A percentile compares a stretch with the other conserved stretches of the same genome.
phyloP scores from a whole-genome alignment of 2,113 vertebrate genomes.

The Choloepus hoffmanni region DNA sequence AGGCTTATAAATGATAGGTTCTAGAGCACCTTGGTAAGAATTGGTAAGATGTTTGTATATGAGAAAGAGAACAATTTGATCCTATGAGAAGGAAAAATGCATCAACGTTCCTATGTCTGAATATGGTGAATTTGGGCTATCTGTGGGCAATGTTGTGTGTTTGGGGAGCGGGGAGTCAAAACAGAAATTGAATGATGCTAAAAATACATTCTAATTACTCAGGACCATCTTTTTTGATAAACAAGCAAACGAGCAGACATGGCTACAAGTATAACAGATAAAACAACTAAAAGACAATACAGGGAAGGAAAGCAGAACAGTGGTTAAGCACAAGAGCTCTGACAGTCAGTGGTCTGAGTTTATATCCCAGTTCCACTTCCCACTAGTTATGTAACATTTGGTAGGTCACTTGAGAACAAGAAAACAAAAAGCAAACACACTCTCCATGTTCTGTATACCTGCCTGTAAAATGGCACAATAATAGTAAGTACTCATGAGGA shows the following conservation, averaged over 20 bases:
- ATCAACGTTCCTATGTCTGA: not conserved
- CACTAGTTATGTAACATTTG: not conserved
- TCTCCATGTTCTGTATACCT: not conserved
- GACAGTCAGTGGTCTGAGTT: not conserved
- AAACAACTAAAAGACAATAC: not conserved
- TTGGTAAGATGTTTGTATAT: not conserved
- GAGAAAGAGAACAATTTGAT: conserved; percentile 17
- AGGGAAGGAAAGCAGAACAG: not conserved
- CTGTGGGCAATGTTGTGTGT: not conserved
- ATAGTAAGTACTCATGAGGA: not conserved
- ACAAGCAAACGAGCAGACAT: not conserved
- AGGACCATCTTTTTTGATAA: not conserved
- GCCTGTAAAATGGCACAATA: not conserved
- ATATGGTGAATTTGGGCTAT: not conserved
- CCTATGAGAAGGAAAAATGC: not conserved
- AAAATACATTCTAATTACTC: not conserved
- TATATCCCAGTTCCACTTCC: not conserved
- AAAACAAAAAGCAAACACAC: not conserved
- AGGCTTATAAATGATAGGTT: not conserved
- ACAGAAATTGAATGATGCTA: not conserved
- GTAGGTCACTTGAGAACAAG: not conserved
- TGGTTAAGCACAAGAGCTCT: not conserved
- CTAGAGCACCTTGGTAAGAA: not conserved
- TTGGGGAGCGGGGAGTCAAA: not conserved
- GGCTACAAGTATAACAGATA: not conserved